Percentiles rank a stretch among this genome's conserved stretches.
phyloP scores from a whole-genome alignment of 2,888 invertebrate genomes.

The Eupelmus urozonus region DNA sequence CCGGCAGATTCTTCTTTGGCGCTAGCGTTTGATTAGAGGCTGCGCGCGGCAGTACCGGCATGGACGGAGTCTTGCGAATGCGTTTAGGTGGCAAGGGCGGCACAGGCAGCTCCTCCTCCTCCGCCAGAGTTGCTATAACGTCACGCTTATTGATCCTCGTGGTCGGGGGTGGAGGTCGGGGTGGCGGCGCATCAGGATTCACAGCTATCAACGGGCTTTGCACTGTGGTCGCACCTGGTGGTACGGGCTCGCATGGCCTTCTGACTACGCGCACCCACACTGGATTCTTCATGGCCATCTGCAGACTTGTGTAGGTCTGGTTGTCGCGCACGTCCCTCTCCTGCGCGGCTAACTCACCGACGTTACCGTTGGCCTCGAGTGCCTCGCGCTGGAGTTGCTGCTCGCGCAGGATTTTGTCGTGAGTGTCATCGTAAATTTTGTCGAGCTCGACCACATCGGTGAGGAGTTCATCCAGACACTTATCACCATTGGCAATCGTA shows the following conservation, averaged over 20 bases:
- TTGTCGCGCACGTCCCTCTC: slow-evolving; percentile 85
- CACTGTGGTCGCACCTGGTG: background rate
- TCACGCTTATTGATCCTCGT: slow-evolving; percentile 77
- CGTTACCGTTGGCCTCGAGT: background rate
- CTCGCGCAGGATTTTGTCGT: slow-evolving; percentile 79
- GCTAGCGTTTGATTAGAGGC: slow-evolving; percentile 63
- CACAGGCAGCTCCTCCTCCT: slow-evolving; percentile 80
- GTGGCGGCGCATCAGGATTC: slow-evolving; percentile 51
- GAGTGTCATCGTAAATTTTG: slow-evolving; percentile 88
- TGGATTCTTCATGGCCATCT: slow-evolving; percentile 91
- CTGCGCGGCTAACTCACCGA: slow-evolving; percentile 66
- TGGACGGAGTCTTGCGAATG: slow-evolving; percentile 74
- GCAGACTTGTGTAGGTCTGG: slow-evolving; percentile 90
- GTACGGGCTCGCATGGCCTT: slow-evolving; percentile 68
- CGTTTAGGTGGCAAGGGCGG: slow-evolving; percentile 91
- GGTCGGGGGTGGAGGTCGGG: slow-evolving; percentile 68
- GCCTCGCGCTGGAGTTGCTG: slow-evolving; percentile 54
- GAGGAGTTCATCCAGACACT: slow-evolving; percentile 84
- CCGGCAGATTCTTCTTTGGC: slow-evolving; percentile 80
- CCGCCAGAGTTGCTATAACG: slow-evolving; percentile 64
- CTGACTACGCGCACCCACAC: slow-evolving; percentile 77
- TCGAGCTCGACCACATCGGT: slow-evolving; percentile 89
- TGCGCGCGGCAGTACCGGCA: slow-evolving; percentile 72
- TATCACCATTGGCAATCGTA: slow-evolving; percentile 65
- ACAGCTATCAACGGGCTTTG: slow-evolving; percentile 70